These are phyloP conservation scores for Onchidella celtica DNA, from an alignment of 2,888 invertebrate genomes.

Conservation along the genomic window DNA sequence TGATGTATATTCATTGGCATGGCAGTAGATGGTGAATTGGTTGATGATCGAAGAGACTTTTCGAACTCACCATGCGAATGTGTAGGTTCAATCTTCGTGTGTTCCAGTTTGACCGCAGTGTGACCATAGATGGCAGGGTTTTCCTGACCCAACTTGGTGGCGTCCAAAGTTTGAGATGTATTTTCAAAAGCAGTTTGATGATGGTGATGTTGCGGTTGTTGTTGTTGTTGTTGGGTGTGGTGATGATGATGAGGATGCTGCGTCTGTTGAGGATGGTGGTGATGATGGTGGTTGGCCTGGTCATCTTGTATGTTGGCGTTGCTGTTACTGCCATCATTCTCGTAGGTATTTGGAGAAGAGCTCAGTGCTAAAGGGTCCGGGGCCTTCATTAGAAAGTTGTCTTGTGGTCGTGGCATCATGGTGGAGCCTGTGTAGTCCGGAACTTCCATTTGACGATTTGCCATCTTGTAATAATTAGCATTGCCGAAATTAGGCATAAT, in stretches of 20 bases:
- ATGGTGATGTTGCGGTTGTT: conserved; percentile 15
- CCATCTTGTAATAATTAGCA: conserved; percentile 34
- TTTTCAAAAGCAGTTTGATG: neutral
- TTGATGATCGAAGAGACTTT: neutral
- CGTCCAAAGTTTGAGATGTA: neutral
- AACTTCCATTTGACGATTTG: conserved; percentile 19
- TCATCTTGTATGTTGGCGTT: neutral
- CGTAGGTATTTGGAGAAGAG: neutral
- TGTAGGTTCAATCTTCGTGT: neutral
- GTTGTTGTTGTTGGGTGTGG: conserved; percentile 9
- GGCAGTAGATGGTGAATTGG: neutral
- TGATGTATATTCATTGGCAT: neutral
- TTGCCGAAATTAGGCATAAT: conserved; percentile 1
- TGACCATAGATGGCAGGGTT: neutral
- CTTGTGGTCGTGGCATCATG: neutral
- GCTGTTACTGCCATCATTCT: neutral
- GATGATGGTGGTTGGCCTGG: conserved; percentile 4
- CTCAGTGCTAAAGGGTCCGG: neutral
- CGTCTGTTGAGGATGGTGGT: neutral
- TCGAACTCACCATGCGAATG: neutral
- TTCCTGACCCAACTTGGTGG: neutral
- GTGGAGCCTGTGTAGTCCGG: neutral
- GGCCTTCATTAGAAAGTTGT: conserved; percentile 38
- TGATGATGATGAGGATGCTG: conserved; percentile 6
- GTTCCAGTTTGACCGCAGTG: conserved; percentile 5